Evolutionary conservation across 1,140 invertebrate genomes (phyloP), one percentile per base, ranked within the genome.

Genomic region (Aphelenchoides besseyi): DNA sequence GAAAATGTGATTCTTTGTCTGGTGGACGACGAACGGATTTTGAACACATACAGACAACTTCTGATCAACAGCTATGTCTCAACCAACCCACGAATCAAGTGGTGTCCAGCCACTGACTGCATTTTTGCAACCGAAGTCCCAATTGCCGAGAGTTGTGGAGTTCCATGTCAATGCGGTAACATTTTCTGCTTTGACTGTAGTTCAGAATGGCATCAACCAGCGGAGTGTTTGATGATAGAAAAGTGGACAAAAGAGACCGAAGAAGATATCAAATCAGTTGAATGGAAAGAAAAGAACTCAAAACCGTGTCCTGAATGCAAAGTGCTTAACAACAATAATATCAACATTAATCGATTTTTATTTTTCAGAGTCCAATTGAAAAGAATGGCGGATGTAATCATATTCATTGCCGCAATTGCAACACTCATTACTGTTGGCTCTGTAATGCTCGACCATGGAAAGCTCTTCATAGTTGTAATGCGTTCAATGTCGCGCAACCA

Each of bases 201-300:
- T 48, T 92, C 97, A 87, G 93, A 93, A 85, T 98, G 95, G 95
- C 95, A 98, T 87, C 95, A 98, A 85, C 95, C 95, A 2, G 94
- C 97, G 1, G 92, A 92, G 79, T 98, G 95, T 87, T 89, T 90
- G 78, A 89, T 94, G 85, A 88, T 98, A 0, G 90, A 90, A 81
- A 93, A 92, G 85, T 98, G 95, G 95, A 94, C 96, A 70, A 97
- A 97, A 87, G 98, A 98, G 87, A 97, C 94, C 87, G 94, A 97
- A 85, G 95, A 98, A 85, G 95, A 98, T 84, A 96, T 93, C 5
- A 95, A 97, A 88, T 97, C 95, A 36, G 95, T 93, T 28, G 97
- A 97, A 85, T 98, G 95, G 95, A 81, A 91, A 33, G 89, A 90
- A 2, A 90, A 89, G 0, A 90, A 91, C 84, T 90, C 90, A 8